Percentiles rank a stretch among this genome's conserved stretches.
These are phyloP conservation scores for Lysandra coridon DNA, from an alignment of 2,888 invertebrate species.

Conservation along the genomic window DNA sequence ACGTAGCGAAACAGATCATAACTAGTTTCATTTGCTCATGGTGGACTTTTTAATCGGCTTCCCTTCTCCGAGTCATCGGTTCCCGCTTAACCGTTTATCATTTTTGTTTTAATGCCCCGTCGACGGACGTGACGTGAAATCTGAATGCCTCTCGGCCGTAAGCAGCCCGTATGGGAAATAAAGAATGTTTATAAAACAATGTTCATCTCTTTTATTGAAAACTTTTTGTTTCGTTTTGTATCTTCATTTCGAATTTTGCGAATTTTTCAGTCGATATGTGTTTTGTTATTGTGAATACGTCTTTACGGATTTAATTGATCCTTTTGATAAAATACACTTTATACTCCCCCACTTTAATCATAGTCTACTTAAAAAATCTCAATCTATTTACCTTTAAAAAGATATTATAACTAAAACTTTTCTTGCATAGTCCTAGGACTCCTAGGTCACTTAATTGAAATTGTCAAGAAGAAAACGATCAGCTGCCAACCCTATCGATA, in stretches of 20 bases:
- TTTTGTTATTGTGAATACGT: not conserved
- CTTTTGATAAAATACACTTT: not conserved
- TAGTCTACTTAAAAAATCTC: not conserved
- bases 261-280: constrained; percentile 4
- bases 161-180: constrained; percentile 23
- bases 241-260: not conserved
- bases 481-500: not conserved
- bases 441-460: not conserved
- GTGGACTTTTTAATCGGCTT: constrained; percentile 51
- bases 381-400: not conserved
- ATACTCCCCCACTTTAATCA: not conserved
- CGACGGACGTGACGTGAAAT: constrained; percentile 27
- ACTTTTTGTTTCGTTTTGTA: constrained; percentile 4
- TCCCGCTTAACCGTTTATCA: constrained; percentile 24
- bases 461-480: not conserved
- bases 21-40: constrained; percentile 68
- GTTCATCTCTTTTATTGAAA: constrained; percentile 17
- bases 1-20: constrained; percentile 77
- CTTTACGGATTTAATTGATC: not conserved
- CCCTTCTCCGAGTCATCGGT: constrained; percentile 38
- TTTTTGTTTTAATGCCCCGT: constrained; percentile 15
- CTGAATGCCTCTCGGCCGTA: constrained; percentile 22
- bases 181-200: constrained; percentile 29
- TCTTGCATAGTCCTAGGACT: too few relatives aligned
- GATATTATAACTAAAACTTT: too few relatives aligned